These are phyloP conservation scores for Clytia hemisphaerica DNA, from an alignment of 30 jellyfish, hydroid and myxozoan species.

Conservation along the genomic window DNA sequence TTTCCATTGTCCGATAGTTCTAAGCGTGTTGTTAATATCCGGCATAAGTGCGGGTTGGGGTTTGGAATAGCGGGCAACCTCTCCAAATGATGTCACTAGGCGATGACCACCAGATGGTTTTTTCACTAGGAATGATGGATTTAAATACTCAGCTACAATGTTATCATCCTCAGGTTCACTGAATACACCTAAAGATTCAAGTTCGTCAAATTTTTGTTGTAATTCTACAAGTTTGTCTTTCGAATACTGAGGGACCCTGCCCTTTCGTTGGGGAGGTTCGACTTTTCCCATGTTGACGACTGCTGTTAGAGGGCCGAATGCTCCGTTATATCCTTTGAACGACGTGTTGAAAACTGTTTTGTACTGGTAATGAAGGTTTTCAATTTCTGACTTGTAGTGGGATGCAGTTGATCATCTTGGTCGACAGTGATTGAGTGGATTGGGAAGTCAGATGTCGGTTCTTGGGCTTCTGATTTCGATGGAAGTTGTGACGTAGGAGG, in stretches of 20 bases:
- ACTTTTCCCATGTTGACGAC: constrained; percentile 55
- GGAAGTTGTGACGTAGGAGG: too few relatives aligned
- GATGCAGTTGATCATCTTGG: too few relatives aligned
- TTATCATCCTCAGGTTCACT: constrained; percentile 30
- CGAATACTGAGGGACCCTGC: constrained; percentile 48
- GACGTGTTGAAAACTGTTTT: constrained; percentile 39
- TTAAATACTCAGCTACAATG: constrained; percentile 26
- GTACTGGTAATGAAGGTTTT: constrained; percentile 4
- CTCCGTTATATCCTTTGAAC: constrained; percentile 47
- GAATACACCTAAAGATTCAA: constrained; percentile 32
- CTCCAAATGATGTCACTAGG: constrained; percentile 45
- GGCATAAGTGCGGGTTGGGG: constrained; percentile 55
- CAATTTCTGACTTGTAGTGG: too few relatives aligned
- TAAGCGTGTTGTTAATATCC: constrained; percentile 35
- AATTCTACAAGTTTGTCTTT: constrained; percentile 31
- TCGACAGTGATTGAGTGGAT: too few relatives aligned
- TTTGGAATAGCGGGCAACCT: constrained; percentile 30
- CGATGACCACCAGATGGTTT: constrained; percentile 41
- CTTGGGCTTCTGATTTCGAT: too few relatives aligned
- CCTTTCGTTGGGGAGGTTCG: constrained; percentile 56
- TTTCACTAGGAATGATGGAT: constrained; percentile 40
- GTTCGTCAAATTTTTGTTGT: constrained; percentile 30
- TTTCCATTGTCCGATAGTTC: constrained; percentile 31
- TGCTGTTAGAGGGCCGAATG: constrained; percentile 41
- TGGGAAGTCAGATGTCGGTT: not conserved